Evolutionary conservation across 2,797 vertebrate genomes (phyloP).

Genomic region (Lateolabrax maculatus): DNA sequence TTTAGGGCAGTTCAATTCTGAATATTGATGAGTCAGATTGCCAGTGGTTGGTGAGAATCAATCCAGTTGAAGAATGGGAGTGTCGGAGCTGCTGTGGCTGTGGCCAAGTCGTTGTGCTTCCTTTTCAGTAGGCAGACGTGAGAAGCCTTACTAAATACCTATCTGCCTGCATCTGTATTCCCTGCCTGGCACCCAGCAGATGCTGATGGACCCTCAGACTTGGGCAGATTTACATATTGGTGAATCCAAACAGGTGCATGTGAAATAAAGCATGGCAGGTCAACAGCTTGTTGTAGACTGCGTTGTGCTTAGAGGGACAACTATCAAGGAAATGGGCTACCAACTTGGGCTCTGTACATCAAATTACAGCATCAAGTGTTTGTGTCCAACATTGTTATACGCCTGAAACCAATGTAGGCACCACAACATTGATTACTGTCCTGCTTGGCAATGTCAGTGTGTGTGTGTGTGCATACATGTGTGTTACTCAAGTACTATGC

Average conservation of each 20-base stretch:
- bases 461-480: no score
- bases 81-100: slow-evolving; percentile 65
- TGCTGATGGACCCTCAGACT: slow-evolving; percentile 67
- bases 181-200: slow-evolving; percentile 59
- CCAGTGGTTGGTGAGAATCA: slow-evolving; percentile 76
- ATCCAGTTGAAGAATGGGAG: slow-evolving; percentile 79
- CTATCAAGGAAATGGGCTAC: slow-evolving; percentile 39
- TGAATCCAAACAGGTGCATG: slow-evolving; percentile 70
- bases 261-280: slow-evolving; percentile 69
- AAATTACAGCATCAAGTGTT: slow-evolving; percentile 27
- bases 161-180: slow-evolving; percentile 73
- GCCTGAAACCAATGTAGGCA: slow-evolving; percentile 4
- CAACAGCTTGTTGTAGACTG: slow-evolving; percentile 66
- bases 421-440: slow-evolving; percentile 5
- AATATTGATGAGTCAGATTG: slow-evolving; percentile 81
- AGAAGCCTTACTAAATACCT: slow-evolving; percentile 65
- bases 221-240: slow-evolving; percentile 66
- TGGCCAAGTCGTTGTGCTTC: slow-evolving; percentile 72
- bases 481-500: neutral
- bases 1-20: slow-evolving; percentile 66
- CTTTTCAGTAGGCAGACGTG: slow-evolving; percentile 70
- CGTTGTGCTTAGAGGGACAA: slow-evolving; percentile 43
- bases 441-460: neutral
- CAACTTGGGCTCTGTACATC: neutral
- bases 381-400: slow-evolving; percentile 12